Percentiles rank a stretch among this genome's conserved stretches.
phyloP scores from a whole-genome alignment of 2,888 invertebrate species.

The Chaitophorus viminalis region DNA sequence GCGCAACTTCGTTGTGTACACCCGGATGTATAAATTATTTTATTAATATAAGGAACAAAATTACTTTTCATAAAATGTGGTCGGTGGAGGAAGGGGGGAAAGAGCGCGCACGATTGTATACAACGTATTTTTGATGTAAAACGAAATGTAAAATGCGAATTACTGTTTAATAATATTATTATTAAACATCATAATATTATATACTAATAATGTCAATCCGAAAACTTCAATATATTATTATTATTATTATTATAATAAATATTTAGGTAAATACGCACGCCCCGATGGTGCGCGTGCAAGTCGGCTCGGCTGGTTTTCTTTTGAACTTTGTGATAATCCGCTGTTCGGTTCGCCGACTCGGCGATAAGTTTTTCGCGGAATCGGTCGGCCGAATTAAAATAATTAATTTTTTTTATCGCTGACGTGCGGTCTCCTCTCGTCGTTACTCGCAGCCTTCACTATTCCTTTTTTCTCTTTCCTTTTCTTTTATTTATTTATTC shows the following conservation, averaged over 20 bases:
- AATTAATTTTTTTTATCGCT: conserved; percentile 31
- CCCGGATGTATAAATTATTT: background rate
- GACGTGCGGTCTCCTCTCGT: background rate
- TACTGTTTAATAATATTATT: background rate
- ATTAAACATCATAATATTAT: too few species aligned
- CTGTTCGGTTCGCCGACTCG: background rate
- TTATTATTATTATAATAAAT: too few species aligned
- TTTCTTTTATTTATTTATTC: background rate
- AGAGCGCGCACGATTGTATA: too few species aligned
- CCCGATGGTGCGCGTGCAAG: background rate
- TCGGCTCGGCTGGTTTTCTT: conserved; percentile 5
- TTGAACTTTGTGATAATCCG: conserved; percentile 16
- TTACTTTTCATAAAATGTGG: background rate
- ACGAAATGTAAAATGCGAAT: background rate
- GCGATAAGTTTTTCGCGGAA: conserved; percentile 17
- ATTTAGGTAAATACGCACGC: background rate
- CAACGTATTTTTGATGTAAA: background rate
- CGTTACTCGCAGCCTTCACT: background rate
- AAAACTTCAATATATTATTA: too few species aligned
- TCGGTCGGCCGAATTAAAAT: conserved; percentile 29
- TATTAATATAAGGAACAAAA: background rate
- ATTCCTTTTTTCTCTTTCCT: too few species aligned
- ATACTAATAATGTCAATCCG: too few species aligned
- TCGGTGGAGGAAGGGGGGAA: background rate
- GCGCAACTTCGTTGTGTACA: too few species aligned